A percentile compares a stretch with the other conserved stretches of the same genome.
Evolutionary conservation across 2,888 invertebrate species (phyloP).

Genomic region (Macaria liturata): DNA sequence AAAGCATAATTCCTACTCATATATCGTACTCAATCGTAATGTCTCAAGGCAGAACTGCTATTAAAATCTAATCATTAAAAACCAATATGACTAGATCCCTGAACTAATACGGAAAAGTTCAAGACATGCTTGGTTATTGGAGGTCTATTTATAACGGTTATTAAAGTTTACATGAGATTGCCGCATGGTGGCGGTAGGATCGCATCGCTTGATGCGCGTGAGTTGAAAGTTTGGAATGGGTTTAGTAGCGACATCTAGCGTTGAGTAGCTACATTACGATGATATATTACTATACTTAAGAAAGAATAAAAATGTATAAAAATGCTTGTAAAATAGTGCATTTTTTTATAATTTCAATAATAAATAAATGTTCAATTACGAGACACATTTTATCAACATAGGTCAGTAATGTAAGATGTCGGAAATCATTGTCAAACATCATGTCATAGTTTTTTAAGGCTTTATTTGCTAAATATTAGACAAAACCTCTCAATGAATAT

Average conservation of each 20-base stretch:
- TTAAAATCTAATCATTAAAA: slow-evolving; percentile 72
- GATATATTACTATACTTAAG: background rate
- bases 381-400: too few relatives aligned
- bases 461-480: too few relatives aligned
- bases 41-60: slow-evolving; percentile 58
- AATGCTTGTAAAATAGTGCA: too few relatives aligned
- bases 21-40: slow-evolving; percentile 53
- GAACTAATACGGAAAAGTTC: background rate
- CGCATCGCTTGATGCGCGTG: slow-evolving; percentile 45
- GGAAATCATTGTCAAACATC: too few relatives aligned
- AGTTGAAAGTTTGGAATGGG: slow-evolving; percentile 36
- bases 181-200: slow-evolving; percentile 45
- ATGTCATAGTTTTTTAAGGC: too few relatives aligned
- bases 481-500: too few relatives aligned
- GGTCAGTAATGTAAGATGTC: too few relatives aligned
- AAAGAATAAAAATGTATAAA: too few relatives aligned
- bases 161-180: slow-evolving; percentile 14
- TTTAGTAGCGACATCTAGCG: slow-evolving; percentile 62
- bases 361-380: too few relatives aligned
- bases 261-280: slow-evolving; percentile 47
- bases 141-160: slow-evolving; percentile 43
- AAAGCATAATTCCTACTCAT: slow-evolving; percentile 61
- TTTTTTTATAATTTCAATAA: too few relatives aligned
- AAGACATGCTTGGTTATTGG: slow-evolving; percentile 30
- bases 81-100: slow-evolving; percentile 42